phyloP scores from a whole-genome alignment of 2,888 invertebrate species.

The Phrixothrix hirtus region DNA sequence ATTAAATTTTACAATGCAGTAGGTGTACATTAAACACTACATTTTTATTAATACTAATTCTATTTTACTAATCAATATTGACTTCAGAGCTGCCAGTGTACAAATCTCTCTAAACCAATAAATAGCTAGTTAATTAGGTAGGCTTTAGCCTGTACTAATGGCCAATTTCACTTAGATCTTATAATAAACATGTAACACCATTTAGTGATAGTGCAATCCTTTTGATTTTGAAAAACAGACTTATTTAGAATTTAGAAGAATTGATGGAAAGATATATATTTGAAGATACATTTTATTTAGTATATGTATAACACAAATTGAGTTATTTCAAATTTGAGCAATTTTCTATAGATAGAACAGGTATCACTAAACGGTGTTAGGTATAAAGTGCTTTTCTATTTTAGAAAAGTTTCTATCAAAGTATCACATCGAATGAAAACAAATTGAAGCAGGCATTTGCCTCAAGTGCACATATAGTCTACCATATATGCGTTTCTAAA shows the following conservation, averaged over 20 bases:
- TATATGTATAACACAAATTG: too few relatives aligned
- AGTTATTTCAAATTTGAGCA: too few relatives aligned
- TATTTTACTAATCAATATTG: conserved; percentile 53
- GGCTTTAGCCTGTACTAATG: conserved; percentile 43
- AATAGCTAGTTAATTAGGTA: conserved; percentile 35
- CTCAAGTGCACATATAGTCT: conserved; percentile 35
- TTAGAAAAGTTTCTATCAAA: conserved; percentile 27
- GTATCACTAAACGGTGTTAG: conserved; percentile 21
- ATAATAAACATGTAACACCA: conserved; percentile 19
- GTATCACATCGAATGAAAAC: conserved; percentile 56
- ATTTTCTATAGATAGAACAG: neutral
- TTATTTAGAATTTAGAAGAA: too few relatives aligned
- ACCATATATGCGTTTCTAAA: conserved; percentile 26
- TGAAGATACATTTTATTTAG: too few relatives aligned
- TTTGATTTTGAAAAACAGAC: too few relatives aligned
- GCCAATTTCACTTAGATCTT: conserved; percentile 47
- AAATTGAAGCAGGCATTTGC: conserved; percentile 46
- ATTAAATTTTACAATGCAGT: conserved; percentile 52
- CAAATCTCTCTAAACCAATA: conserved; percentile 44
- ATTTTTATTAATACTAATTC: conserved; percentile 49
- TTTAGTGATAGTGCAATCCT: too few relatives aligned
- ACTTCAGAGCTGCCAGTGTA: conserved; percentile 51
- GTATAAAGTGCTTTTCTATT: conserved; percentile 17
- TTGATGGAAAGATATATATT: too few relatives aligned
- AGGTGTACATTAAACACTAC: conserved; percentile 52